Conservation (phyloP, 2,888 invertebrate species). For the Ashinkailepas kermadecensis region DNA sequence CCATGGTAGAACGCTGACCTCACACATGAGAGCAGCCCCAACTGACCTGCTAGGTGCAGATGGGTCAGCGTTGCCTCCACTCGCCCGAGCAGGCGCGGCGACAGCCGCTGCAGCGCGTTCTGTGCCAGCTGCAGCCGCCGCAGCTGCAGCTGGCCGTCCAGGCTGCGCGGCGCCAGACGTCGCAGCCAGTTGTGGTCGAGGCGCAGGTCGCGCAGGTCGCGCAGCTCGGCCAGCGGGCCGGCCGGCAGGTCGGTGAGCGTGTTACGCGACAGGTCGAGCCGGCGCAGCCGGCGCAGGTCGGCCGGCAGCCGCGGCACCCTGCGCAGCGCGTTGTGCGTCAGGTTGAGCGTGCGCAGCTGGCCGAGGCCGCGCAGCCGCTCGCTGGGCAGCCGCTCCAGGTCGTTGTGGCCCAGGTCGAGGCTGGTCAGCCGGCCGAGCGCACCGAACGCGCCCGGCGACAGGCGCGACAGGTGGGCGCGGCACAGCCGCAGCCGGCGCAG, state of each 20-base stretch:
- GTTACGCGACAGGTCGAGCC: conserved; percentile 71
- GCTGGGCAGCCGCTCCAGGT: conserved; percentile 64
- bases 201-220: conserved; percentile 69
- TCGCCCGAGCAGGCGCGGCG: conserved; percentile 27
- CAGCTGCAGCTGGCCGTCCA: conserved; percentile 24
- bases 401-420: conserved; percentile 78
- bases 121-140: conserved; percentile 26
- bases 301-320: conserved; percentile 36
- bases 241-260: conserved; percentile 66
- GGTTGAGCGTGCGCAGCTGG: conserved; percentile 36
- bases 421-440: conserved; percentile 70
- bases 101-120: conserved; percentile 28
- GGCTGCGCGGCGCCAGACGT: conserved; percentile 25
- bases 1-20: too few relatives aligned
- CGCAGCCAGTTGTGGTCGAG: conserved; percentile 58
- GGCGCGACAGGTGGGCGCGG: conserved; percentile 69
- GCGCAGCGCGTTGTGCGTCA: conserved; percentile 37
- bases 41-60: not conserved
- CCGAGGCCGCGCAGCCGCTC: conserved; percentile 34
- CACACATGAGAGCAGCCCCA: too few relatives aligned
- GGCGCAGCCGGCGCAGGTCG: conserved; percentile 48
- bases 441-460: conserved; percentile 67
- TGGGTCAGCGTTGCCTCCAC: not conserved
- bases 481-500: conserved; percentile 78
- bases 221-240: conserved; percentile 69